Evolutionary conservation across 2,113 vertebrate genomes (phyloP), one percentile per base, ranked within the genome.

Genomic region (Rattus rattus): DNA sequence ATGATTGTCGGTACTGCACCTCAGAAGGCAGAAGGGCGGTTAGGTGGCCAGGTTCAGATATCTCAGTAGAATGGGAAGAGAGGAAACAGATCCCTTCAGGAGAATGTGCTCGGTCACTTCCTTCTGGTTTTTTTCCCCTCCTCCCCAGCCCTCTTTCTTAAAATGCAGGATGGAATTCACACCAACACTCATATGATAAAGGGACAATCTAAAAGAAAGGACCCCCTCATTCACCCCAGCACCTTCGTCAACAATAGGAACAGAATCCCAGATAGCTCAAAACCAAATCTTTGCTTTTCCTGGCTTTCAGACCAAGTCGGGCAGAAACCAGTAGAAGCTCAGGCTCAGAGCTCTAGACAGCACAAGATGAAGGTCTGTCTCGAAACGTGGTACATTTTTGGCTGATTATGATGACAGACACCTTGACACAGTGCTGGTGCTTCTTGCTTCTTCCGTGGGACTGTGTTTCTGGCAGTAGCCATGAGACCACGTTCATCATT

Each of bases 91-190:
- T 14, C 75, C 88, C 5, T 70, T 79, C 49, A 47, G 70, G 75
- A 91, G 76, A 84, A 77, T 4, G 39, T n/a, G 77, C 49, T 84
- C 33, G 11, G 47, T 56, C 93, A 76, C 90, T 95, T 98, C 97
- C 97, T 98, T 97, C 97, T 97, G 97, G 85, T 91, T 97, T 93
- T 87, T 93, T 96, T 86, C 94, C 43, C 43, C 94, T 98, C 47
- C 73, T 96, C 91, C 26, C 67, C 47, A 52, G 69, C 86, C 72
- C 88, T 7, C 24, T 43, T 59, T 43, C 94, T 43, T 95, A 92
- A 98, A 97, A 95, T 90, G 92, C 13, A 72, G 69, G 30, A 39
- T 43, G 92, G 72, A 91, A 90, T 83, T 59, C 65, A 67, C 8
- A 49, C 77, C 83, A 80, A 89, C 8, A 8, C 54, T 75, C 83